These are phyloP conservation scores for Pygoscelis antarcticus DNA, from an alignment of 2,113 vertebrate genomes.

Conservation along the genomic window DNA sequence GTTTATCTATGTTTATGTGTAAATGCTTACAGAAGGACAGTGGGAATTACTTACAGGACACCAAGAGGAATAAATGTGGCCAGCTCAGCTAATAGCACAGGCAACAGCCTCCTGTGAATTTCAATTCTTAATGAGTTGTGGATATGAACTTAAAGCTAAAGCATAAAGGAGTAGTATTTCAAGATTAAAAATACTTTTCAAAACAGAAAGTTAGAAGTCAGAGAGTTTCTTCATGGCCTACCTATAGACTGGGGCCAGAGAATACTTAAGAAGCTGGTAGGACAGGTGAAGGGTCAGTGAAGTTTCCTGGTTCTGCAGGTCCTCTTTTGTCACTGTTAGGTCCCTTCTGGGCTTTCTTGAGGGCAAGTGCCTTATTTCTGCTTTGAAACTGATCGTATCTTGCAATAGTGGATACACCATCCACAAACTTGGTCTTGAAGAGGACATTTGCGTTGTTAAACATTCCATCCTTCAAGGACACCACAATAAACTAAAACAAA, in stretches of 20 bases:
- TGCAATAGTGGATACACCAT: constrained; percentile 89
- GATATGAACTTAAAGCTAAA: accelerated
- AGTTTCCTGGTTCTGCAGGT: constrained; percentile 17
- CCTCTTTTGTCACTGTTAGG: not conserved
- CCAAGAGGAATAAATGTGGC: accelerated
- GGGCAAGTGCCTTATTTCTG: not conserved
- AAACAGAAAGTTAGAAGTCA: no score
- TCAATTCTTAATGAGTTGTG: accelerated
- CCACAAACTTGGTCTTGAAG: constrained; percentile 92
- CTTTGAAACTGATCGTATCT: constrained; percentile 78
- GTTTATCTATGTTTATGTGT: accelerated
- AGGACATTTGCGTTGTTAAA: constrained; percentile 96
- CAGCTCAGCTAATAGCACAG: not conserved
- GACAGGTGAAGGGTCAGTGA: accelerated
- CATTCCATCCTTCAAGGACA: constrained; percentile 99
- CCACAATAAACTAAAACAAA: constrained; percentile 90
- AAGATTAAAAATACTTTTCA: accelerated
- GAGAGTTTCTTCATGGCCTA: not conserved
- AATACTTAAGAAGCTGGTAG: accelerated
- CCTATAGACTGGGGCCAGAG: accelerated
- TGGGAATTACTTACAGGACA: accelerated
- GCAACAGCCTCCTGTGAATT: accelerated
- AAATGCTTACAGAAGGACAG: not conserved
- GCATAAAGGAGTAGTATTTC: accelerated
- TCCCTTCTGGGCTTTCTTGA: not conserved